These are phyloP conservation scores for Sclerodermus sp. DNA, from an alignment of 2,888 invertebrate species.

Conservation along the genomic window DNA sequence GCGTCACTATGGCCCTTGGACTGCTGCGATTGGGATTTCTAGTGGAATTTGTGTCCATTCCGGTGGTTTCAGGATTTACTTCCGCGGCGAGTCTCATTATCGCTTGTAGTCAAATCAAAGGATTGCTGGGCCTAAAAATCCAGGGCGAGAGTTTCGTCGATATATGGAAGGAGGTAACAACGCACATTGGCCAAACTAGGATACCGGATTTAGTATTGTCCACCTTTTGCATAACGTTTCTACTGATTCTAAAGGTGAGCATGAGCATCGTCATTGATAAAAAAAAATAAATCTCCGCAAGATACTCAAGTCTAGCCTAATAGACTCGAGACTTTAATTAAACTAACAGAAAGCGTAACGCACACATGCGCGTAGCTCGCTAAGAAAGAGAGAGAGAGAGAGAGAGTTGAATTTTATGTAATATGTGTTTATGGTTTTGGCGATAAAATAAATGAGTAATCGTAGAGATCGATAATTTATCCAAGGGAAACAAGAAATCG, in stretches of 20 bases:
- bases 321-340: no score
- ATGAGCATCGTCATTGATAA: no score
- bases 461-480: no score
- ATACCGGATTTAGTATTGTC: constrained; percentile 67
- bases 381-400: no score
- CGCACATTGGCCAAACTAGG: constrained; percentile 62
- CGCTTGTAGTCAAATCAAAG: constrained; percentile 74
- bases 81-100: constrained; percentile 77
- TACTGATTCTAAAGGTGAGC: constrained; percentile 66
- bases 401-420: no score
- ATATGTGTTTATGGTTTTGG: no score
- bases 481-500: no score
- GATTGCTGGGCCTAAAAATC: constrained; percentile 66
- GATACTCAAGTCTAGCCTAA: no score
- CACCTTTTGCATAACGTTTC: constrained; percentile 63
- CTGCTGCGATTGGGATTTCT: constrained; percentile 70
- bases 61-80: constrained; percentile 76
- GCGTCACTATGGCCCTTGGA: constrained; percentile 68
- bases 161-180: constrained; percentile 63
- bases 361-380: no score
- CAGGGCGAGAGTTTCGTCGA: constrained; percentile 66
- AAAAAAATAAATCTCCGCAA: no score
- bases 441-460: no score
- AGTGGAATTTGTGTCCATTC: constrained; percentile 73
- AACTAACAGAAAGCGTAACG: no score